Evolutionary conservation across 2,888 invertebrate species (phyloP), one percentile per base, ranked within the genome.

Genomic region (Agrilus mali): DNA sequence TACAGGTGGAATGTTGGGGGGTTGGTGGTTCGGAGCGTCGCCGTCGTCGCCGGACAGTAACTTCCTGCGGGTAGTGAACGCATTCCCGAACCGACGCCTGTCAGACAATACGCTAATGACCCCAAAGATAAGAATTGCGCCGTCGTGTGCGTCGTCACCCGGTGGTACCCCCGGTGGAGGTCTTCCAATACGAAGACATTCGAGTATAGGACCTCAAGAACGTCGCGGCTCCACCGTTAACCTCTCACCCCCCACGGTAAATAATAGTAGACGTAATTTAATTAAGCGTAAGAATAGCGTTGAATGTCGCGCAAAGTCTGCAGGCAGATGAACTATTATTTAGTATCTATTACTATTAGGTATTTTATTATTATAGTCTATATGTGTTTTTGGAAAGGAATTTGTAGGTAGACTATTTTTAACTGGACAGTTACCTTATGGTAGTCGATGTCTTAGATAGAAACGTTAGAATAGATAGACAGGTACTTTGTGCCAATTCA

Each of bases 71-170:
- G 92, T 93, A 31, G 79, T 80, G 60, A 82, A 83, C 50, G 69
- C 72, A 7, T 85, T 89, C 64, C 86, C 88, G 41, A 88, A 82
- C 62, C 80, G 92, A 42, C 82, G 93, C 41, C 77, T 92, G 43
- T 92, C 90, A 17, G 93, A 93, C 68, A 93, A 93, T 64, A 89
- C 90, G 38, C 70, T 92, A 60, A 87, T 89, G 83, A 86, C 86
- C 49, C 88, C 90, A 33, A 88, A 88, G 68, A 89, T 88, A 52
- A 80, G 86, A 41, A 82, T 92, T 47, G 88, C 88, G 0, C 88
- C 88, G 8, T 90, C 89, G 13, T 88, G 88, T 64, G 86, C 88
- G 10, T 87, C 88, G 3, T 88, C 88, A 1, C 83, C 83, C 1
- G 82, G 82, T 4, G 67, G 67, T 12, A 77, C 77, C 2, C 82